Percentiles rank a stretch among this genome's conserved stretches.
These are phyloP conservation scores for Lithophane ornitopus DNA, from an alignment of 2,888 invertebrate genomes.

Conservation along the genomic window DNA sequence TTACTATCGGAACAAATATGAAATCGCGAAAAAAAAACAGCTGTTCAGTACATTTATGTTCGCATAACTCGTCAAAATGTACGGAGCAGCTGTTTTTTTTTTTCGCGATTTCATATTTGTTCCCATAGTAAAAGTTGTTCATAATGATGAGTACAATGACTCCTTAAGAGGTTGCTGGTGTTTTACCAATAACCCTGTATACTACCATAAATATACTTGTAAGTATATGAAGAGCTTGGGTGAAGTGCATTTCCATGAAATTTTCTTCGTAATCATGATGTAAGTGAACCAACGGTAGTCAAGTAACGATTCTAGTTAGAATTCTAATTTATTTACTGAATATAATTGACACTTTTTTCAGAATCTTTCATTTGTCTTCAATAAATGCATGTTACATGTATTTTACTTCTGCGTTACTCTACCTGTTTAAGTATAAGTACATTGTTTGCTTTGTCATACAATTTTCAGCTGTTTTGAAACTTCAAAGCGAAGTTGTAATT, in stretches of 20 bases:
- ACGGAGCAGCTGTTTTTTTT: no score
- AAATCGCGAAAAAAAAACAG: no score
- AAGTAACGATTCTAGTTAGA: not conserved
- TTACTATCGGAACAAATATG: no score
- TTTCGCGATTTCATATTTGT: no score
- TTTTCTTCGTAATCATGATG: not conserved
- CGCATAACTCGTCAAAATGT: no score
- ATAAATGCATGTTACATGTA: slow-evolving; percentile 7
- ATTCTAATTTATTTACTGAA: not conserved
- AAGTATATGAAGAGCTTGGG: not conserved
- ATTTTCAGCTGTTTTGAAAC: slow-evolving; percentile 38
- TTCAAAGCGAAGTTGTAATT: slow-evolving; percentile 43
- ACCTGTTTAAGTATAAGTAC: not conserved
- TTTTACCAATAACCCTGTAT: no score
- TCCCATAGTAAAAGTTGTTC: no score
- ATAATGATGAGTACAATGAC: no score
- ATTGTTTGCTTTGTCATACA: slow-evolving; percentile 32
- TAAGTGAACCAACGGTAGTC: not conserved
- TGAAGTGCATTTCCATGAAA: not conserved
- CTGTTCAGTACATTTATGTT: no score
- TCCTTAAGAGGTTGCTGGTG: no score
- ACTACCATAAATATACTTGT: not conserved
- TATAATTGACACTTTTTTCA: not conserved
- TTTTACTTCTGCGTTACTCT: not conserved
- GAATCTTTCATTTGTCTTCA: not conserved